A percentile compares a stretch with the other conserved stretches of the same genome.
Conservation (phyloP, 2,888 invertebrate genomes). For the Hemicrepidius hirtus region DNA sequence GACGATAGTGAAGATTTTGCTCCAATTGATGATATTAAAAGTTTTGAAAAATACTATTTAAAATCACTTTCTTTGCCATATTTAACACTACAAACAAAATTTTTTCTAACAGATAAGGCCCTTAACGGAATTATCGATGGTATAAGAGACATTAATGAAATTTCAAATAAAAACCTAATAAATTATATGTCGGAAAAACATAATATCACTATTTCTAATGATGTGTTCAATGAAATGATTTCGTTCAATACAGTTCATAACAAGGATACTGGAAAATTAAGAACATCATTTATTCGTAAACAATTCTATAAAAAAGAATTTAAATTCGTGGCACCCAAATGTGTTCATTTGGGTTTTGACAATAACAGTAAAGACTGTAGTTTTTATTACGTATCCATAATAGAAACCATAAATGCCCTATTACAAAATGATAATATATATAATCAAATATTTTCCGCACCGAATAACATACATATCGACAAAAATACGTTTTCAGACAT, state of each 20-base stretch:
- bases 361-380: not conserved
- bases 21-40: not conserved
- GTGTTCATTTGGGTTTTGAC: not conserved
- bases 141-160: not conserved
- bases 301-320: constrained; percentile 2
- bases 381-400: not conserved
- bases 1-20: not conserved
- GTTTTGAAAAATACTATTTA: constrained; percentile 8
- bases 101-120: not conserved
- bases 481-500: not conserved
- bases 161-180: not conserved
- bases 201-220: not conserved
- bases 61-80: not conserved
- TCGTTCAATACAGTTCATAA: not conserved
- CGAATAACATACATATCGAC: not conserved
- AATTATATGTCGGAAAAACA: not conserved
- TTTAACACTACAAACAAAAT: constrained; percentile 19
- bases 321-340: not conserved
- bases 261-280: not conserved
- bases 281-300: not conserved
- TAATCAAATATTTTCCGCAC: not conserved
- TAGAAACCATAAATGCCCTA: not conserved
- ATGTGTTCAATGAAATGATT: not conserved
- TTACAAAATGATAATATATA: not conserved
- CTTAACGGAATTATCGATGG: not conserved